A percentile compares a stretch with the other conserved stretches of the same genome.
phyloP scores from a whole-genome alignment of 2,797 vertebrate genomes.

The Rhadinocentrus ornatus region DNA sequence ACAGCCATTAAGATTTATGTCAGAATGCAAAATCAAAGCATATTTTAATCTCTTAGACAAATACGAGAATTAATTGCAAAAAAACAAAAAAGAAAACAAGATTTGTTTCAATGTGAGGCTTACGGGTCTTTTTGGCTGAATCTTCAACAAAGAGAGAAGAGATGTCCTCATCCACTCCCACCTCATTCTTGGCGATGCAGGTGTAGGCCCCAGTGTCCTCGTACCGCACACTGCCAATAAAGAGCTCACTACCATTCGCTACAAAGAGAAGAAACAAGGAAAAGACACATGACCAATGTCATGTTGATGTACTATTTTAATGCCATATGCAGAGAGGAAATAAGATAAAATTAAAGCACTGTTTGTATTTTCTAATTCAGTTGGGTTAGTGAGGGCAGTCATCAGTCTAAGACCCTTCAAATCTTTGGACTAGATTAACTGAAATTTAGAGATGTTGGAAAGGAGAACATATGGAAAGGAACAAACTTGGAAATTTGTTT shows the following conservation, averaged over 20 bases:
- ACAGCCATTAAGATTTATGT: neutral
- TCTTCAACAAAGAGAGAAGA: conserved; percentile 97
- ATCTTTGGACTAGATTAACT: neutral
- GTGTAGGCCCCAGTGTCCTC: conserved; percentile 98
- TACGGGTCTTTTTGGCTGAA: conserved; percentile 94
- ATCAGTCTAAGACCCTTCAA: neutral
- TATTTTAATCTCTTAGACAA: neutral
- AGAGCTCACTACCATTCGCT: conserved; percentile 94
- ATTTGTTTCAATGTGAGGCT: conserved; percentile 60
- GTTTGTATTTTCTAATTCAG: neutral
- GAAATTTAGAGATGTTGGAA: neutral
- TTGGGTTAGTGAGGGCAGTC: neutral
- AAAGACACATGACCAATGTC: neutral
- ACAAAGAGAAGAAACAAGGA: conserved; percentile 20
- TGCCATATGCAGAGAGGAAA: neutral
- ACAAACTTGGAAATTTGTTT: neutral
- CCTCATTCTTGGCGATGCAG: conserved; percentile 97
- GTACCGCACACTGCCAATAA: conserved; percentile 92
- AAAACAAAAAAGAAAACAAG: neutral
- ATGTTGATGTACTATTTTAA: neutral
- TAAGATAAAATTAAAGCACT: too few relatives aligned
- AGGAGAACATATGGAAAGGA: neutral
- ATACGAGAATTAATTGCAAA: neutral
- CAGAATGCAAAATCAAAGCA: neutral
- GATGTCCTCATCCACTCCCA: conserved; percentile 97